A percentile compares a stretch with the other conserved stretches of the same genome.
These are phyloP conservation scores for Tokudaia tokunoshimensis DNA, from an alignment of 2,797 vertebrate genomes.

Conservation along the genomic window DNA sequence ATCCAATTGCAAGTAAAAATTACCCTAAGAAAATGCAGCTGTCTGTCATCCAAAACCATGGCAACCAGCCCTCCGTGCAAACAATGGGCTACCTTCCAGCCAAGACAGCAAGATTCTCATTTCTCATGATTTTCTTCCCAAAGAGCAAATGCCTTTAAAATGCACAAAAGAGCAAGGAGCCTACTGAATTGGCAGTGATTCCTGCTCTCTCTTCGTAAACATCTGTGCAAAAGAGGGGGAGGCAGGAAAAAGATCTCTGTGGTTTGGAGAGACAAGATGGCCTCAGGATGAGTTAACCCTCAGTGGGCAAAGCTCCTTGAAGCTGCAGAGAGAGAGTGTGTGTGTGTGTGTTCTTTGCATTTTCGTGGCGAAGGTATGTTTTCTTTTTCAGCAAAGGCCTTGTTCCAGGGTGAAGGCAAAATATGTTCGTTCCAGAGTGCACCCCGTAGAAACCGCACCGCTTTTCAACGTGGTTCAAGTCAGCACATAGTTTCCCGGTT, in stretches of 20 bases:
- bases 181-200: slow-evolving; percentile 80
- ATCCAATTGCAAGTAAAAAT: slow-evolving; percentile 84
- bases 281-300: slow-evolving; percentile 73
- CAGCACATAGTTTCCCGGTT: slow-evolving; percentile 79
- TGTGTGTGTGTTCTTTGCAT: not conserved
- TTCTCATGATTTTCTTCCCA: slow-evolving; percentile 83
- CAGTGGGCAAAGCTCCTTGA: not conserved
- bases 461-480: slow-evolving; percentile 67
- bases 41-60: slow-evolving; percentile 83
- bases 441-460: slow-evolving; percentile 74
- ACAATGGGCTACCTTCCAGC: slow-evolving; percentile 83
- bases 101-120: slow-evolving; percentile 82
- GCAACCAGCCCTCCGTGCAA: slow-evolving; percentile 86
- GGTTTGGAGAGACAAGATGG: slow-evolving; percentile 66
- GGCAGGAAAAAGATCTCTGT: slow-evolving; percentile 64
- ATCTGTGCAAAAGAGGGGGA: slow-evolving; percentile 64
- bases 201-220: slow-evolving; percentile 66
- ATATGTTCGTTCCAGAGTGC: slow-evolving; percentile 56
- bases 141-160: slow-evolving; percentile 84
- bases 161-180: slow-evolving; percentile 74
- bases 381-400: slow-evolving; percentile 68
- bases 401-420: slow-evolving; percentile 67
- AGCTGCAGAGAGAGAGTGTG: not conserved
- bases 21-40: slow-evolving; percentile 74
- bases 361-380: slow-evolving; percentile 68